Base-by-base conservation (phyloP, 2,797 vertebrate genomes). In the Gambusia yucatana region DNA sequence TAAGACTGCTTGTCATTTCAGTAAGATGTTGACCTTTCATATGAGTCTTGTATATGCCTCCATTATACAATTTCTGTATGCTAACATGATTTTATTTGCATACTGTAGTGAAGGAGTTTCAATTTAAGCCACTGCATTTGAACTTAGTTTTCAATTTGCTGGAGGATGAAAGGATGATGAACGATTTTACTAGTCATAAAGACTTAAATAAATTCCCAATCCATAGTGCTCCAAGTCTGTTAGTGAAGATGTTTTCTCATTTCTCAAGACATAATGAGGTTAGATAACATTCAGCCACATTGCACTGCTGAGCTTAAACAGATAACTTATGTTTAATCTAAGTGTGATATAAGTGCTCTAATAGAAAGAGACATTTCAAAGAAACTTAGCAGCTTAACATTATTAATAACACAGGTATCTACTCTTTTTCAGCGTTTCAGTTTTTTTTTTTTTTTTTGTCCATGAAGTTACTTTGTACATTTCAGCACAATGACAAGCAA, bases 191-290 rank as follows among this genome's bases (percentile, higher is more conserved):
- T 55, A 5, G 48, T 33, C 25, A 55, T 11, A n/a, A 69, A 43
- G 33, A 55, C 72, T 6, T 22, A 73, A 47, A 20, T 72, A 30
- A 30, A 72, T 36, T 48, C 44, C 48, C 46, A 72, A 22, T 72
- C 25, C 69, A 7, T n/a, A 71, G n/a, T 7, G 6, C 7, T 47
- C 69, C 69, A 44, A 71, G 69, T 71, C n/a, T 71, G 63, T 22
- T 67, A 36, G 63, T 41, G 9, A 11, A 67, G 20, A 67, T 67
- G 9, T 69, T 69, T 69, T 43, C 65, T 43, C 10, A 69, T 69
- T 43, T 43, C 22, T 25, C 22, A 69, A 69, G 65, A 69, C 65
- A 69, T 69, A 43, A 69, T 25, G 22, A 69, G 39, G 65, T 69
- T 69, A 41, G 9, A 69, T 69, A 13, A 13, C 10, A 43, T 69